Percentiles rank a stretch among this genome's conserved stretches.
These are phyloP conservation scores for Polyploca ridens DNA, from an alignment of 2,888 invertebrate species.

Conservation along the genomic window DNA sequence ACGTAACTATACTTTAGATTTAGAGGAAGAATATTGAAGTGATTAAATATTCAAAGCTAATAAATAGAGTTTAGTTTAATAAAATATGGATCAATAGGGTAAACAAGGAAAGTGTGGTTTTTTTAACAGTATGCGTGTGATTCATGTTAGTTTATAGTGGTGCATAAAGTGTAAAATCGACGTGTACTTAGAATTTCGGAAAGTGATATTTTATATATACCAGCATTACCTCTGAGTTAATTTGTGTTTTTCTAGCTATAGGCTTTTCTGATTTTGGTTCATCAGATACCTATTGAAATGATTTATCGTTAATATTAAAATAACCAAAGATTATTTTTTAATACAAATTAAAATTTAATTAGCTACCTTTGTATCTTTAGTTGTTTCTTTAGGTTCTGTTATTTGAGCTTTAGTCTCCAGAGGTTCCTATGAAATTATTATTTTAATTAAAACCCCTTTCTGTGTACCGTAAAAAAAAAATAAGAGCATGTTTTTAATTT, in stretches of 20 bases:
- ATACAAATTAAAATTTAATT: neutral
- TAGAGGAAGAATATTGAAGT: neutral
- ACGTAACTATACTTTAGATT: neutral
- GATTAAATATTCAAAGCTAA: neutral
- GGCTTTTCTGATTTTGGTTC: neutral
- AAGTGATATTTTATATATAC: neutral
- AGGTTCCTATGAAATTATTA: slow-evolving; percentile 8
- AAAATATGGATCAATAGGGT: neutral
- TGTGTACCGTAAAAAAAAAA: too few relatives aligned
- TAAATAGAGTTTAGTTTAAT: neutral
- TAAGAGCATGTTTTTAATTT: neutral
- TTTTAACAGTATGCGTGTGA: neutral
- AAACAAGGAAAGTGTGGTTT: neutral
- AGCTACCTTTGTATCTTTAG: slow-evolving; percentile 1
- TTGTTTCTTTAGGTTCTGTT: neutral
- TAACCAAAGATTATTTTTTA: neutral
- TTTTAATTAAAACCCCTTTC: neutral
- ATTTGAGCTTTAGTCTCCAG: neutral
- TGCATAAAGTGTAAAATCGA: slow-evolving; percentile 4
- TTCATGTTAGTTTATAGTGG: neutral
- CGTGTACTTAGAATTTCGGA: neutral
- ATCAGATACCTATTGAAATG: neutral
- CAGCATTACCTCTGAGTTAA: too few relatives aligned
- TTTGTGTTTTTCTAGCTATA: neutral
- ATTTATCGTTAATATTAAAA: neutral